A percentile compares a stretch with the other conserved stretches of the same genome.
Conservation (phyloP, 2,113 vertebrate species). For the Clarias batrachus region DNA sequence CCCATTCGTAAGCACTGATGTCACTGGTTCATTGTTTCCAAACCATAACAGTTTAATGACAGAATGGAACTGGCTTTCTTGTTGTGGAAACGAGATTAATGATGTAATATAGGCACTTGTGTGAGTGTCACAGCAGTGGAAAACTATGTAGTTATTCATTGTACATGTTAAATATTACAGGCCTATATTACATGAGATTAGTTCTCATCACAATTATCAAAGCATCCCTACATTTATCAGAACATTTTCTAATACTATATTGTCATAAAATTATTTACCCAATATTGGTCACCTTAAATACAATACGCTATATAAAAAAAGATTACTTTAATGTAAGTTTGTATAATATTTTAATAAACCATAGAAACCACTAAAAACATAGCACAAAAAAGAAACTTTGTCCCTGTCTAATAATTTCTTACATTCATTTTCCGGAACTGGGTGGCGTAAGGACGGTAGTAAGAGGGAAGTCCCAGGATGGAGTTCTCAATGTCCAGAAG, state of each 20-base stretch:
- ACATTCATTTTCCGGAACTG: constrained; percentile 95
- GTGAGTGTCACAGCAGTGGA: neutral
- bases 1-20: neutral
- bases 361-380: neutral
- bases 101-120: neutral
- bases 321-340: neutral
- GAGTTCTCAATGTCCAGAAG: constrained; percentile 91
- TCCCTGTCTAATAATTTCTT: constrained; percentile 29
- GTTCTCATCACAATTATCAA: neutral
- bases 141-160: neutral
- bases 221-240: neutral
- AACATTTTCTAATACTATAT: neutral
- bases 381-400: neutral
- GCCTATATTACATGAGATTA: neutral
- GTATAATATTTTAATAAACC: neutral
- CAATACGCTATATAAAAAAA: neutral
- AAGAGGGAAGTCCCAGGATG: constrained; percentile 87
- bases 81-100: neutral
- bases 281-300: neutral
- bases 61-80: neutral
- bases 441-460: constrained; percentile 82
- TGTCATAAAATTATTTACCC: neutral
- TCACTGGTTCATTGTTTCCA: neutral
- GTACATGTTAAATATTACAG: neutral
- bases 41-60: neutral